These are phyloP conservation scores for Lasioglossum villosulum DNA, from an alignment of 2,888 invertebrate species.

Conservation along the genomic window DNA sequence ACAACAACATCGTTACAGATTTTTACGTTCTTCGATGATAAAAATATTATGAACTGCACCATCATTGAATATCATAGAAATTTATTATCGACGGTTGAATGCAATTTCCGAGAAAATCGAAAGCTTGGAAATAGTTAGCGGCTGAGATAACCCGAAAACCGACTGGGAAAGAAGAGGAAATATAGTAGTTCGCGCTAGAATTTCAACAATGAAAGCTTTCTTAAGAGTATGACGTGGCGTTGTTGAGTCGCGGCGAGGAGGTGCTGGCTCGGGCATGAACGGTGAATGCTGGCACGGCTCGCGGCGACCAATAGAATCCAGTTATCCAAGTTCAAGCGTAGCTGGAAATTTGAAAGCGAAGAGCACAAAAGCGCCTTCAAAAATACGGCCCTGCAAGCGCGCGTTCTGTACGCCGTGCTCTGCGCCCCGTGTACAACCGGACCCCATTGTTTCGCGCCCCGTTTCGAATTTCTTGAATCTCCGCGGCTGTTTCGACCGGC, in stretches of 20 bases:
- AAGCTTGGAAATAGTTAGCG: no score
- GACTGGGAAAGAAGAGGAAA: slow-evolving; percentile 12
- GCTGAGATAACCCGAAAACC: neutral
- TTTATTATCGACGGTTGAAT: no score
- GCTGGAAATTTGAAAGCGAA: slow-evolving; percentile 60
- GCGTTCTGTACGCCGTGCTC: neutral
- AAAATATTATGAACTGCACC: no score
- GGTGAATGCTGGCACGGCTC: slow-evolving; percentile 44
- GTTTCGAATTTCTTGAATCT: slow-evolving; percentile 48
- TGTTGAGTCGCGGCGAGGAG: neutral
- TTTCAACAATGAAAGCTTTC: slow-evolving; percentile 70
- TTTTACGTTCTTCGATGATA: no score
- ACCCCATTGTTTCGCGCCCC: slow-evolving; percentile 41
- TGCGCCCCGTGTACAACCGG: slow-evolving; percentile 16
- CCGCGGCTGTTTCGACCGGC: slow-evolving; percentile 30
- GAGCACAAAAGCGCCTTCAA: slow-evolving; percentile 50
- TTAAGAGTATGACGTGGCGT: slow-evolving; percentile 52
- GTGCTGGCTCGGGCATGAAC: neutral
- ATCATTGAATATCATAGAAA: no score
- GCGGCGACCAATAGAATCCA: slow-evolving; percentile 63
- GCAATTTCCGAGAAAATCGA: neutral
- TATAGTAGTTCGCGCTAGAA: slow-evolving; percentile 59
- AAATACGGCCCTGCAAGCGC: slow-evolving; percentile 36
- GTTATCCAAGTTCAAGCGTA: slow-evolving; percentile 62
- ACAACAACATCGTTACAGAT: no score